Base-by-base conservation (phyloP, 2,113 vertebrate genomes). In the Colinus virginianus region DNA sequence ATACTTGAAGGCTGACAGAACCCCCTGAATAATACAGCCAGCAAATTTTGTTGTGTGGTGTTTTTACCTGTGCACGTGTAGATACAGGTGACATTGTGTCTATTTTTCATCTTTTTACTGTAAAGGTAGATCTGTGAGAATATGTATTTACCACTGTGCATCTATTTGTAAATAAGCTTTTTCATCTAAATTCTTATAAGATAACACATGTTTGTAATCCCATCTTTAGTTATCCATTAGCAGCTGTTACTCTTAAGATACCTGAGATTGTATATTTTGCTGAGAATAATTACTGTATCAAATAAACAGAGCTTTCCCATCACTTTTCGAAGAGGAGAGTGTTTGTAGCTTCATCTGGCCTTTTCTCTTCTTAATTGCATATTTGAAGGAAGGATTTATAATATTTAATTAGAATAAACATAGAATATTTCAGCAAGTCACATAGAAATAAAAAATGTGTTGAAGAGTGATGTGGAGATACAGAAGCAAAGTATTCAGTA, bases 31-130 rank as follows among this genome's bases (percentile, higher is more conserved):
- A 4, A 18, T 17, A 4, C 11, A 36, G 13, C 34, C 38, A 62
- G 32, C 6, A 4, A 14, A 4, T 38, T 63, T 9, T 80, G 53
- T 42, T 3, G 1, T 34, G 8, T 66, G 10, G 16, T 53, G 26
- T 53, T 46, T 58, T 0, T 10, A 5, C 51, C 0, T 10, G 5
- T 66, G 11, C 3, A 1, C 6, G 11, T 4, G 3, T 30, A 13
- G 25, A 14, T 15, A 51, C 8, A 14, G 26, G 49, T 28, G 26
- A 15, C 51, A 16, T 28, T 26, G 14, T 53, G 51, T 9, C 26
- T 53, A 26, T 53, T 26, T 53, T 28, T 28, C 14, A 28, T 28
- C 26, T 53, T 53, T 26, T 53, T 53, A 28, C 51, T 53, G 51
- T 17, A 8, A 15, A 16, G 51, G 26, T 53, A 26, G 51, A 53